These are phyloP conservation scores for Acanthopagrus latus DNA, from an alignment of 2,797 vertebrate genomes.

Conservation along the genomic window DNA sequence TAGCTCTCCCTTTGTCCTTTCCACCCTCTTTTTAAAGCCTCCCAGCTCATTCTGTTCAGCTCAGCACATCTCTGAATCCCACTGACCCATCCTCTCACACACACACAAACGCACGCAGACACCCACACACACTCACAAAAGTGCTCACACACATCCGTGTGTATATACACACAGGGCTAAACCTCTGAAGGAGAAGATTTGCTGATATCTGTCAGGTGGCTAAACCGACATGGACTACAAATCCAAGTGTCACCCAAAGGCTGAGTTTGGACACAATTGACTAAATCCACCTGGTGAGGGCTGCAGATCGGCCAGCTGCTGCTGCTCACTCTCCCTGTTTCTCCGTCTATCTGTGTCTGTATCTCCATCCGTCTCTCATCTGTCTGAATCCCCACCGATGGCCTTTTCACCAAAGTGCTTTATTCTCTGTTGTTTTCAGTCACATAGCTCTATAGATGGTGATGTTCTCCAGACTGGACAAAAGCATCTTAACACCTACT, in stretches of 20 bases:
- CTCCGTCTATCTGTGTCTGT: conserved; percentile 11
- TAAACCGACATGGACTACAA: conserved; percentile 46
- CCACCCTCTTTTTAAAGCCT: conserved; percentile 34
- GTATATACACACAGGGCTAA: background rate
- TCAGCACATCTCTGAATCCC: conserved; percentile 53
- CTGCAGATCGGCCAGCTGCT: conserved; percentile 30
- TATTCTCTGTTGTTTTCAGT: background rate
- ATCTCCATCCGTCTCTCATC: conserved; percentile 20
- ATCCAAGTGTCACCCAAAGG: conserved; percentile 46
- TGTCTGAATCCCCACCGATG: conserved; percentile 3
- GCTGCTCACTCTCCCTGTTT: conserved; percentile 5
- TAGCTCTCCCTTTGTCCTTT: conserved; percentile 10
- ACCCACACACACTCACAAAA: conserved; percentile 7
- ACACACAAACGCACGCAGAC: conserved; percentile 6
- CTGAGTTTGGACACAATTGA: conserved; percentile 48
- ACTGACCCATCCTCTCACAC: conserved; percentile 4
- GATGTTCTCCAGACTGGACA: background rate
- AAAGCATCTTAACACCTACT: too few species aligned
- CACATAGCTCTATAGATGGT: background rate
- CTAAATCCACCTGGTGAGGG: conserved; percentile 50
- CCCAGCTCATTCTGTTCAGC: conserved; percentile 39
- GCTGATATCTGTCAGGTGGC: conserved; percentile 42
- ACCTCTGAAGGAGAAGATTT: conserved; percentile 48
- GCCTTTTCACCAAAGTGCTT: background rate
- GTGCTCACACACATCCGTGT: background rate